Evolutionary conservation across 1,140 invertebrate genomes (phyloP).

Genomic region (Rhagoletis pomonella): DNA sequence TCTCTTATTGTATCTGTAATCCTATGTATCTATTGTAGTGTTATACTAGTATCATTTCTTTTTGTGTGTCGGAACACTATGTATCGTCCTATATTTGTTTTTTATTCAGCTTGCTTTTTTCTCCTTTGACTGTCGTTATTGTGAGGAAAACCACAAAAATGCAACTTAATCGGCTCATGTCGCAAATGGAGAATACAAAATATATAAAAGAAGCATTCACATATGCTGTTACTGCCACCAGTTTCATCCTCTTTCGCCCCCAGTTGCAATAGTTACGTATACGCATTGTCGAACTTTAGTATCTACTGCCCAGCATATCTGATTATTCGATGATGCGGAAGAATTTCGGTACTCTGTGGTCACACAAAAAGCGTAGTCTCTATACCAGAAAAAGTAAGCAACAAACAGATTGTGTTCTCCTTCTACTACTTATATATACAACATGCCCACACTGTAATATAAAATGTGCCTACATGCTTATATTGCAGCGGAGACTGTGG

Average conservation of each 20-base stretch:
- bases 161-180: not conserved
- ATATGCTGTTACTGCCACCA: not conserved
- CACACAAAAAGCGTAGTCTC: not conserved
- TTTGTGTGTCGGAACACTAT: not conserved
- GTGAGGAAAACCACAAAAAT: not conserved
- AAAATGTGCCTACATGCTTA: too few species aligned
- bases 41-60: not conserved
- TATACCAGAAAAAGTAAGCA: too few species aligned
- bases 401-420: too few species aligned
- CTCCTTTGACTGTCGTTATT: not conserved
- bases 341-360: not conserved
- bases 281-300: not conserved
- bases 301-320: not conserved
- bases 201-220: not conserved
- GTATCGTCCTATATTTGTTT: not conserved
- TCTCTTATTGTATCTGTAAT: not conserved
- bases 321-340: not conserved
- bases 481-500: too few species aligned
- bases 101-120: too few species aligned
- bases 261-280: not conserved
- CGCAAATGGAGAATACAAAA: not conserved
- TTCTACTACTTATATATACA: too few species aligned
- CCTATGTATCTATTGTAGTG: too few species aligned
- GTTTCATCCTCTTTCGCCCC: not conserved
- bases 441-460: too few species aligned